Base-by-base conservation (phyloP, 2,113 vertebrate species). In the Tragelaphus buxtoni region DNA sequence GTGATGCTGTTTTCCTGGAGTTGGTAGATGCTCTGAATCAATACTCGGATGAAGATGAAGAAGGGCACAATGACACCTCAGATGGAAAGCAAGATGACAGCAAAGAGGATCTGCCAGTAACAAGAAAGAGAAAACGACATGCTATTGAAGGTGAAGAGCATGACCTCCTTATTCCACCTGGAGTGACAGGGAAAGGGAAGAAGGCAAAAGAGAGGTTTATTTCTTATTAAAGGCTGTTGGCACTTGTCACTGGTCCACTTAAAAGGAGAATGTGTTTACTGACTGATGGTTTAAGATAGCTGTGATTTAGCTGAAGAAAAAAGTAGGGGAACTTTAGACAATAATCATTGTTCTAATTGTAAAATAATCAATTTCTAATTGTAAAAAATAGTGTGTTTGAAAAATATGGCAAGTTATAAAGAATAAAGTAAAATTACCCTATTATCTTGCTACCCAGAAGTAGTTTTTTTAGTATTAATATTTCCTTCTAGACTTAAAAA, bases 1-100 rank as follows among this genome's bases (percentile, higher is more conserved):
- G 99, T 1, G 99, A 99, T 22, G 99, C 99, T 80, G 99, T 99
- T 94, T 99, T 99, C 96, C 99, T 99, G 98, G 99, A 99, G 98
- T 98, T 99, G 26, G 99, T 99, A 88, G 99, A 99, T 0, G 99
- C 99, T 65, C 97, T 99, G 97, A 99, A 99, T 95, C 99, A 99
- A 82, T 99, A 99, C 94, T 99, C 99, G 0, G 99, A 99, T 0
- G 99, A 99, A 9, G 99, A 99, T 5, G 99, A 99, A 13, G 99
- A 99, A 35, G 99, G 99, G 47, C 99, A 99, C 88, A 99, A 98
- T 1, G 98, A 98, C 35, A 88, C 95, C 53, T 92, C 95, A 4
- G 98, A 98, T 55, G 98, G 89, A 51, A 99, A 99, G n/a, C 98
- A 98, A 58, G 99, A 98, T 53, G 98, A 98, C 4, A 98, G 96